Conservation (phyloP, 2,888 invertebrate species). For the Griposia aprilina region DNA sequence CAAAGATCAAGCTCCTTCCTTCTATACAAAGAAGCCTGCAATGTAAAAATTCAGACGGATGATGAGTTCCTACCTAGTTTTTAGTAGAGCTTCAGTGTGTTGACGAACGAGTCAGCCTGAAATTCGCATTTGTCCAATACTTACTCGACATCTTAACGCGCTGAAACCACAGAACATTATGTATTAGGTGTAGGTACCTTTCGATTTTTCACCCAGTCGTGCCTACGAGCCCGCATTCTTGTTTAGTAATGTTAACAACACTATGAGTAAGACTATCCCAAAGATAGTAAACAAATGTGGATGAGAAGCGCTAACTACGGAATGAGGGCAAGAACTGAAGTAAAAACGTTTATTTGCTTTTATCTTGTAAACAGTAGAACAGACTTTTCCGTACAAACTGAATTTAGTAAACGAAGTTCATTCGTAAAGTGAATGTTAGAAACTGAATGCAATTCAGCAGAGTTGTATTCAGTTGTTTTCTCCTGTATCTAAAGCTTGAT, state of each 20-base stretch:
- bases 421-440: slow-evolving; percentile 1
- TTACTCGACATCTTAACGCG: neutral
- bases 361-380: slow-evolving; percentile 46
- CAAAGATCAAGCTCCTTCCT: neutral
- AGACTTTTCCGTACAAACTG: slow-evolving; percentile 18
- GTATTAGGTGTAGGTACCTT: neutral
- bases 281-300: slow-evolving; percentile 36
- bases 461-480: too few relatives aligned
- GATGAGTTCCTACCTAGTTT: neutral
- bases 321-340: slow-evolving; percentile 56
- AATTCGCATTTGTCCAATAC: neutral
- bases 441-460: neutral
- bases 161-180: neutral
- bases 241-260: slow-evolving; percentile 10
- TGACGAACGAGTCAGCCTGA: neutral
- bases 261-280: slow-evolving; percentile 4
- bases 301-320: slow-evolving; percentile 30
- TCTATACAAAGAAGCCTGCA: neutral
- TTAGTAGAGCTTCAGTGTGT: neutral
- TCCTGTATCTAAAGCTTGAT: too few relatives aligned
- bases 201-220: slow-evolving; percentile 9
- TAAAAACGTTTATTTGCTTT: slow-evolving; percentile 56
- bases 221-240: slow-evolving; percentile 3
- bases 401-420: slow-evolving; percentile 12
- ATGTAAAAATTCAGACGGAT: neutral